phyloP scores from a whole-genome alignment of 2,888 invertebrate species.

The Leptopilina myrica region DNA sequence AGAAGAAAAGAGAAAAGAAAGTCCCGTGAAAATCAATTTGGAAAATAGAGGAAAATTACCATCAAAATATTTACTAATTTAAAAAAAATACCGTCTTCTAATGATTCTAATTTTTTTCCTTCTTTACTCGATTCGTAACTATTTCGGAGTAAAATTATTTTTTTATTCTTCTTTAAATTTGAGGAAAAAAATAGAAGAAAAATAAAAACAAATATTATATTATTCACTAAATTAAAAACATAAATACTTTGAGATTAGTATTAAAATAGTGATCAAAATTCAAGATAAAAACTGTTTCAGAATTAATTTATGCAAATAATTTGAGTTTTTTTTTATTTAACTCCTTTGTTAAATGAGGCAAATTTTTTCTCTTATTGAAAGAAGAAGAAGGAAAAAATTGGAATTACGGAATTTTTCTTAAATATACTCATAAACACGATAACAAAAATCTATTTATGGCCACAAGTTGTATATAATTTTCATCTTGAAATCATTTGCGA shows the following conservation, averaged over 20 bases:
- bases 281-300: neutral
- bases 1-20: constrained; percentile 3
- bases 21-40: neutral
- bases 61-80: too few species aligned
- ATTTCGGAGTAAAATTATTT: too few species aligned
- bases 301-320: neutral
- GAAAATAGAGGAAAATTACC: neutral
- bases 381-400: neutral
- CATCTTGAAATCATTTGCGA: constrained; percentile 27
- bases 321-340: neutral
- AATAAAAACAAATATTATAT: too few species aligned
- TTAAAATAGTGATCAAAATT: neutral
- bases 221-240: too few species aligned
- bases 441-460: constrained; percentile 13
- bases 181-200: neutral
- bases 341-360: neutral
- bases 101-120: too few species aligned
- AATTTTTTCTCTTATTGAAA: neutral
- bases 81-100: too few species aligned
- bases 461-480: constrained; percentile 5
- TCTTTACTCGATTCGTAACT: too few species aligned
- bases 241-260: neutral
- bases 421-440: neutral
- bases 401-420: neutral
- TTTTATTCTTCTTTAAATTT: neutral